A percentile compares a stretch with the other conserved stretches of the same genome.
Evolutionary conservation across 2,113 vertebrate species (phyloP).

Genomic region (Ceuthmochares aereus): DNA sequence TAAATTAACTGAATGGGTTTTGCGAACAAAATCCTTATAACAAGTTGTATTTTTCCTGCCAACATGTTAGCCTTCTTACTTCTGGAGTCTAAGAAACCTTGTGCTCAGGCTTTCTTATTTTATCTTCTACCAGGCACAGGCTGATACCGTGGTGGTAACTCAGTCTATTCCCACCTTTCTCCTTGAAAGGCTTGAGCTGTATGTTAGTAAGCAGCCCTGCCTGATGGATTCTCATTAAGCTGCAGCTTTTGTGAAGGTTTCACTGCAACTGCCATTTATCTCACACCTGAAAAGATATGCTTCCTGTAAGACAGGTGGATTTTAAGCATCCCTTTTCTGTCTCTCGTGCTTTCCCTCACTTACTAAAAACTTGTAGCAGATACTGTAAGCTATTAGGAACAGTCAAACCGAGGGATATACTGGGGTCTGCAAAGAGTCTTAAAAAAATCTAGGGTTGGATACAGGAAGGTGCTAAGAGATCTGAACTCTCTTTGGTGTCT

Average conservation of each 20-base stretch:
- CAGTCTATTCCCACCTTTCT: background rate
- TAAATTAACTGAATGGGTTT: background rate
- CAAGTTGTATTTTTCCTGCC: slow-evolving; percentile 21
- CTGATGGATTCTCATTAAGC: slow-evolving; percentile 59
- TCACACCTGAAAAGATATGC: background rate
- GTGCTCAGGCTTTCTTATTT: background rate
- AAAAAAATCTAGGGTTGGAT: slow-evolving; percentile 3
- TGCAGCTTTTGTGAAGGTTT: slow-evolving; percentile 56
- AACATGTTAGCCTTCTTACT: background rate
- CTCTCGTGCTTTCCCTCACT: background rate
- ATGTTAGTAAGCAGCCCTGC: slow-evolving; percentile 43
- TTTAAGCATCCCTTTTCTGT: slow-evolving; percentile 29
- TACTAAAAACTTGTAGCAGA: slow-evolving; percentile 2
- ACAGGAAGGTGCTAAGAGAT: background rate
- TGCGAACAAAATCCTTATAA: slow-evolving; percentile 1
- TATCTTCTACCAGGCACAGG: background rate
- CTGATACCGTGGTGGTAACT: background rate
- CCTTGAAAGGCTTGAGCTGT: background rate
- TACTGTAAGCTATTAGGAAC: background rate
- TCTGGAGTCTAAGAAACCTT: background rate
- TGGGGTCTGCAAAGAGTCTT: background rate
- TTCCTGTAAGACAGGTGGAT: slow-evolving; percentile 15
- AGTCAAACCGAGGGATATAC: background rate
- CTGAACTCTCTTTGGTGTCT: background rate
- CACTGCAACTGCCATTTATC: slow-evolving; percentile 43